Percentiles rank a stretch among this genome's conserved stretches.
Evolutionary conservation across 1,140 invertebrate genomes (phyloP).

Genomic region (Macrocentrus cingulum): DNA sequence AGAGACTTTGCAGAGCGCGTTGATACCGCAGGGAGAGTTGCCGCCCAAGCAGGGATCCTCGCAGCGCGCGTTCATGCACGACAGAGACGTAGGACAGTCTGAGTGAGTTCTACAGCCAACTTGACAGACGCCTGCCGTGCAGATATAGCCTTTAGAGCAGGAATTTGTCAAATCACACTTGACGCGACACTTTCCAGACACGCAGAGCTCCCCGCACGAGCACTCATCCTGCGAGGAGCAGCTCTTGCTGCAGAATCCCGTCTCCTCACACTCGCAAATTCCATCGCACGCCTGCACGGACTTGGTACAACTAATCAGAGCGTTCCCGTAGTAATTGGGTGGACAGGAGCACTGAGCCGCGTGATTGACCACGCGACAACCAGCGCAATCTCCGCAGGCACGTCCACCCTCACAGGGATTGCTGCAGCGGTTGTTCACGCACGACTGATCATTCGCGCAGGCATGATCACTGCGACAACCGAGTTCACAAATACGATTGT

Average conservation of each 20-base stretch:
- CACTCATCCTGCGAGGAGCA: slow-evolving; percentile 73
- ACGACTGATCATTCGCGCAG: slow-evolving; percentile 73
- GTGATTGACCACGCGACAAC: slow-evolving; percentile 80
- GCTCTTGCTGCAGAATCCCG: slow-evolving; percentile 72
- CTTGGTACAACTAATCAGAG: slow-evolving; percentile 72
- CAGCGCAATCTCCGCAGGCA: slow-evolving; percentile 80
- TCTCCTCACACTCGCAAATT: slow-evolving; percentile 73
- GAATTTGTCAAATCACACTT: slow-evolving; percentile 62
- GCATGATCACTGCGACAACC: slow-evolving; percentile 82
- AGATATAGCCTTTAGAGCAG: slow-evolving; percentile 65
- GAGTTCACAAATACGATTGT: slow-evolving; percentile 80
- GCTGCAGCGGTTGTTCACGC: slow-evolving; percentile 80
- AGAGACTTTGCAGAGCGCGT: slow-evolving; percentile 73
- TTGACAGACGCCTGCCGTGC: slow-evolving; percentile 65
- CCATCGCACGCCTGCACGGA: slow-evolving; percentile 68
- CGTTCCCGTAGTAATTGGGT: slow-evolving; percentile 77
- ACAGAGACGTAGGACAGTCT: slow-evolving; percentile 78
- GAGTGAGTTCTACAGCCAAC: slow-evolving; percentile 75
- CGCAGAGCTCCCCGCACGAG: slow-evolving; percentile 73
- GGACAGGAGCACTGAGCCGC: slow-evolving; percentile 83
- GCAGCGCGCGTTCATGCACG: slow-evolving; percentile 77
- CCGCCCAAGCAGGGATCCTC: slow-evolving; percentile 71
- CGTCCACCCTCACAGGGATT: slow-evolving; percentile 73
- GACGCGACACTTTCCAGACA: slow-evolving; percentile 64
- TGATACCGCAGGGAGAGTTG: slow-evolving; percentile 70